Evolutionary conservation across 2,888 invertebrate species (phyloP), one percentile per base, ranked within the genome.

Genomic region (Hanleya hanleyi): DNA sequence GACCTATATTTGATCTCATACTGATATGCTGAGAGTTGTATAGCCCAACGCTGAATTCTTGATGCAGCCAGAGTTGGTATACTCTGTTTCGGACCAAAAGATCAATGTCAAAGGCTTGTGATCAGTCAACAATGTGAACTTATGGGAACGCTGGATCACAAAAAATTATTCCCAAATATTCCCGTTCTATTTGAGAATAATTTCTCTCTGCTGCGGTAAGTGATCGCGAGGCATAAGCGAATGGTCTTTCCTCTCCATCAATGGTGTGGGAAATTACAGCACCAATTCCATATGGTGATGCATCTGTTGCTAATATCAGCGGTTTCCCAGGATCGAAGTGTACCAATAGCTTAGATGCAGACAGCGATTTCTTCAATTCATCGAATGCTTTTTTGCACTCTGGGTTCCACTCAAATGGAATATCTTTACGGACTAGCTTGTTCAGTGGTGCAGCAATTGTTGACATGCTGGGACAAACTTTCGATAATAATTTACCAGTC

Each of bases 301-400:
- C 91, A 81, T 91, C 90, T 51, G 86, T 85, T 0, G 88, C 81
- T 1, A 91, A 70, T 29, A 81, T 77, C 15, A 90, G 67, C 18
- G 77, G 79, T 26, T 79, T 67, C 9, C 22, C 67, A 12, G 83
- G 82, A 62, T 90, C 82, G 85, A 15, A 81, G 7, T 62, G 62
- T 32, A 7, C 72, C n/a, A 89, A 77, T 32, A 84, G 57, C 5
- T 74, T 51, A 4, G 75, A 68, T 6, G 73, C 71, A 12, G 66
- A 47, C 1, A 84, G 62, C 18, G 73, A 57, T 15, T 71, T 49
- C 69, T 86, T 87, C 22, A 74, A 35, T 29, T 50, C 26, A 5
- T 15, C n/a, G 62, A 84, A 80, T 0, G 83, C 78, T 32, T 70
- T 29, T 36, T 68, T 65, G 22, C 68, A 29, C 22, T 32, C 67